phyloP scores from a whole-genome alignment of 1,140 invertebrate genomes.

The Tyrophagus putrescentiae region DNA sequence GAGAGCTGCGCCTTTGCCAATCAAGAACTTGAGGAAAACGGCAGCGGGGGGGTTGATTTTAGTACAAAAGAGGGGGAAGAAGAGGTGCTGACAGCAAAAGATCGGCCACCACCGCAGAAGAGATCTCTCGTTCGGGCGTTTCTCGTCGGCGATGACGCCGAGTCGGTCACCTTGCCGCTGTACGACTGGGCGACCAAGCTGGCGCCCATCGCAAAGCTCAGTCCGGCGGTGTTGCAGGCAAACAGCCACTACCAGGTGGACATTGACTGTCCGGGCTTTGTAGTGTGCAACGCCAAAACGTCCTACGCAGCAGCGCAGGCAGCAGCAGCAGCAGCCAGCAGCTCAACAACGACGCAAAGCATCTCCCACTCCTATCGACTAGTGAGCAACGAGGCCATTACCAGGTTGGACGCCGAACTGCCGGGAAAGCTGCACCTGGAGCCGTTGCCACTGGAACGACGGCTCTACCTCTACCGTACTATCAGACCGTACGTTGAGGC shows the following conservation, averaged over 20 bases:
- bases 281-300: constrained; percentile 3
- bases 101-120: too few species aligned
- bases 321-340: too few species aligned
- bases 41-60: background rate
- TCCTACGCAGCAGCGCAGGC: too few species aligned
- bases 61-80: background rate
- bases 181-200: constrained; percentile 8
- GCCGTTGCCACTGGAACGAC: constrained; percentile 3
- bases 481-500: background rate
- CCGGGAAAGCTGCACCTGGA: background rate
- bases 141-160: constrained; percentile 12
- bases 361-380: background rate
- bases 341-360: background rate
- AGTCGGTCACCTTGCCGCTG: background rate
- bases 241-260: constrained; percentile 16
- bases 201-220: background rate
- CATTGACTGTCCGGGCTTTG: constrained; percentile 8
- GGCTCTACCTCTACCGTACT: background rate
- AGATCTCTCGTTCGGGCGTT: background rate
- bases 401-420: background rate
- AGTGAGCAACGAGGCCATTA: background rate
- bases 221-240: background rate
- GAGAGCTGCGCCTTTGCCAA: background rate
- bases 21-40: background rate
- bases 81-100: too few species aligned